Conservation (phyloP, 1,140 invertebrate genomes). For the Andrena cerasifolii region DNA sequence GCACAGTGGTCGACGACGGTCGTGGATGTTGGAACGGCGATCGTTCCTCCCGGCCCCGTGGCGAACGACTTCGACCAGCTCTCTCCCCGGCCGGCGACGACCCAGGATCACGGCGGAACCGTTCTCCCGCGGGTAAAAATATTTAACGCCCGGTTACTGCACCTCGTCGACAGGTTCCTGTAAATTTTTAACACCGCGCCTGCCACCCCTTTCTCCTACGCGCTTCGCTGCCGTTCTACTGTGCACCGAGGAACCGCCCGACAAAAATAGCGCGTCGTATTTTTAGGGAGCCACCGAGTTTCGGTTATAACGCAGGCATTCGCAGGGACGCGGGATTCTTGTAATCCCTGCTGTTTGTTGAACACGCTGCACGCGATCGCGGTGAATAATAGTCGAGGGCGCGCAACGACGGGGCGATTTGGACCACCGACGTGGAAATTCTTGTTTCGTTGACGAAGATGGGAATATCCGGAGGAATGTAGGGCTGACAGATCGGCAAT, state of each 20-base stretch:
- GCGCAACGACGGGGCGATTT: not conserved
- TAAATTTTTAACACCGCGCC: slow-evolving; percentile 24
- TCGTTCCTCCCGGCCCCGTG: too few species aligned
- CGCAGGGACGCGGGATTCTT: slow-evolving; percentile 39
- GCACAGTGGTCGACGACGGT: not conserved
- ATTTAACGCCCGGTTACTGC: slow-evolving; percentile 32
- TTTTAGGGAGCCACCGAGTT: slow-evolving; percentile 62
- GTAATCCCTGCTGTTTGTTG: slow-evolving; percentile 41
- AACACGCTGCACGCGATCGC: not conserved
- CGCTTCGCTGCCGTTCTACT: slow-evolving; percentile 23
- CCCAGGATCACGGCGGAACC: slow-evolving; percentile 8
- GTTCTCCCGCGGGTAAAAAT: slow-evolving; percentile 30
- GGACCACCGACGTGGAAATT: not conserved
- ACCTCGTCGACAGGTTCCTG: not conserved
- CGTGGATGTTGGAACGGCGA: not conserved
- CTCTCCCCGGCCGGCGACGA: not conserved
- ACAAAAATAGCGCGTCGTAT: slow-evolving; percentile 69
- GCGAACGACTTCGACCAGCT: too few species aligned
- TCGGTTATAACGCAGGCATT: slow-evolving; percentile 31
- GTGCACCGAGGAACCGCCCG: slow-evolving; percentile 39
- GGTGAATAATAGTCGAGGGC: not conserved
- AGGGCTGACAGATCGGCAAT: not conserved
- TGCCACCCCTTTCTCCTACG: not conserved
- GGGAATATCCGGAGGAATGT: too few species aligned
- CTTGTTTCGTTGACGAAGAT: too few species aligned